Evolutionary conservation across 2,888 invertebrate genomes (phyloP).

Genomic region (Polylopha cassiicola): DNA sequence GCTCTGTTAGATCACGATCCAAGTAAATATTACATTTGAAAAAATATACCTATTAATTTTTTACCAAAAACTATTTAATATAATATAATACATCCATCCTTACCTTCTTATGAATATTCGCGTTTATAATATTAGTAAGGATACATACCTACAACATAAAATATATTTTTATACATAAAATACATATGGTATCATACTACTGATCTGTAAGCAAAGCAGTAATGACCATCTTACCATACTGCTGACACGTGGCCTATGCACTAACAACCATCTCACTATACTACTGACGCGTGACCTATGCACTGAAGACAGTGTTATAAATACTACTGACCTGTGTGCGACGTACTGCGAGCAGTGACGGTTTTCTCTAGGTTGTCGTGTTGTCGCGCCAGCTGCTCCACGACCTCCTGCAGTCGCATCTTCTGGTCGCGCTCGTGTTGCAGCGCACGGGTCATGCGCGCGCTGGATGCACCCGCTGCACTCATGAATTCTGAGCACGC

Average conservation of each 20-base stretch:
- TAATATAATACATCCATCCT: no score
- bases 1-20: no score
- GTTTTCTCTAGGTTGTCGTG: slow-evolving; percentile 97
- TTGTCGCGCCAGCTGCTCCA: slow-evolving; percentile 97
- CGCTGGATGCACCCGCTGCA: slow-evolving; percentile 92
- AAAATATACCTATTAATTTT: no score
- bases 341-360: slow-evolving; percentile 80
- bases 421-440: slow-evolving; percentile 97
- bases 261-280: background rate
- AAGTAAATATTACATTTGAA: no score
- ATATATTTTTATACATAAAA: no score
- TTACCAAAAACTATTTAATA: no score
- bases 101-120: no score
- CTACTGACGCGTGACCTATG: background rate
- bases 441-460: slow-evolving; percentile 93
- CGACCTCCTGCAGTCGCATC: slow-evolving; percentile 94
- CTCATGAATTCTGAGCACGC: slow-evolving; percentile 94
- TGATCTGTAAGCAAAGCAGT: slow-evolving; percentile 38
- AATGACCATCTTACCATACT: background rate
- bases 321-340: slow-evolving; percentile 59
- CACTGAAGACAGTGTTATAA: background rate
- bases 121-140: no score
- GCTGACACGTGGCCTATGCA: background rate
- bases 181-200: no score
- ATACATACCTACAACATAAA: no score